Evolutionary conservation across 1,140 invertebrate species (phyloP), one percentile per base, ranked within the genome.

Genomic region (Ctenoplectra terminalis): DNA sequence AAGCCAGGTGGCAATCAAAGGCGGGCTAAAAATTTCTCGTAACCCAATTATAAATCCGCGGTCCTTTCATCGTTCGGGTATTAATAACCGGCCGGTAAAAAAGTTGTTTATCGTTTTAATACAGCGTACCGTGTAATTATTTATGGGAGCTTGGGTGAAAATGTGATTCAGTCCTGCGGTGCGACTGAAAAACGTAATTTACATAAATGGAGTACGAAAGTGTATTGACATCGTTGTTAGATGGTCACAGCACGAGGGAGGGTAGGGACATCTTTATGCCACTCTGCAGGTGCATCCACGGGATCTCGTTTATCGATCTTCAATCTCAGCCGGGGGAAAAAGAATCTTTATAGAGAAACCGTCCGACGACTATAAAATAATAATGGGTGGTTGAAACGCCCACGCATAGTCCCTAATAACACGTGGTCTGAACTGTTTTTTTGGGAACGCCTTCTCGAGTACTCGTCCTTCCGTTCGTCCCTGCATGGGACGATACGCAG

Each of bases 321-420:
- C 81, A 48, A 83, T 86, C 58, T 72, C 29, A 15, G 15, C 11
- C 15, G 17, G 0, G 37, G 9, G n/a, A 48, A 54, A 71, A 23
- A 40, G 31, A 26, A 48, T 56, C 34, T 67, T 69, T 77, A 58
- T 40, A 70, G 4, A 34, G 40, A 31, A 46, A 58, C 29, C 40
- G 37, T 70, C 20, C 29, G 29, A 20, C 66, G 52, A 73, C 67
- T 87, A 83, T 86, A 79, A 87, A 87, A 86, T 87, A 83, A 86
- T 86, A 86, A 83, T 77, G 70, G 69, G 84, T 73, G 74, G 58
- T 23, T 63, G 69, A 67, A 70, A 74, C 73, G 69, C 79, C 81
- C 71, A 76, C 85, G 74, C 71, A 60, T 40, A 46, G 63, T 9
- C 31, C 58, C 70, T 82, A 86, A 85, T 85, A 86, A 86, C 79